Percentiles rank a stretch among this genome's conserved stretches.
phyloP scores from a whole-genome alignment of 2,113 vertebrate species.

The Chaenogobius annularis region DNA sequence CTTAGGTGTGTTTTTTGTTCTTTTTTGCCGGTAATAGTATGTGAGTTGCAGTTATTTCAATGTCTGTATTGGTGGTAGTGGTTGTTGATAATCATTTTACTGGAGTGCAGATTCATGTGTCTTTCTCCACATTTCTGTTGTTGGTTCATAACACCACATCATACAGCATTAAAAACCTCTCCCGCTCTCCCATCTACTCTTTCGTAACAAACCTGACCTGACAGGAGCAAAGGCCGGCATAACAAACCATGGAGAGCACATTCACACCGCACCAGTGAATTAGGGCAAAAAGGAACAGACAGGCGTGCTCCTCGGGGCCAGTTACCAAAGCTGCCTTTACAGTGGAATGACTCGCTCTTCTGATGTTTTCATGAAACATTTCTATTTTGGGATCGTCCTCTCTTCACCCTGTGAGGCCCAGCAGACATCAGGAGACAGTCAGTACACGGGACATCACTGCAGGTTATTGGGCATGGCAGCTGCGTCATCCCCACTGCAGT shows the following conservation, averaged over 20 bases:
- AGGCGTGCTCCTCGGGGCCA: conserved; percentile 56
- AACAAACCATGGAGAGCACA: conserved; percentile 52
- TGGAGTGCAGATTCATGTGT: background rate
- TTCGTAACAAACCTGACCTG: conserved; percentile 64
- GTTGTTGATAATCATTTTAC: background rate
- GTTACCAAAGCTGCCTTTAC: conserved; percentile 67
- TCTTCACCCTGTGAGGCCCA: conserved; percentile 39
- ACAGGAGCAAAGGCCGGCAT: conserved; percentile 56
- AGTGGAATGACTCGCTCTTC: conserved; percentile 57
- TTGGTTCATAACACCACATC: background rate
- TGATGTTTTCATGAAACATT: conserved; percentile 65
- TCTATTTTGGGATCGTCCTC: conserved; percentile 65
- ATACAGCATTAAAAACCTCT: no score
- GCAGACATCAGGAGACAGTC: conserved; percentile 56
- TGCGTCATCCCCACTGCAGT: conserved; percentile 47
- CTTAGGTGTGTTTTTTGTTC: no score
- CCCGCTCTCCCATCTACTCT: conserved; percentile 34
- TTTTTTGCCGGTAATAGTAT: no score
- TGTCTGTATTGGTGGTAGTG: no score
- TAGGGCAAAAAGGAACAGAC: conserved; percentile 68
- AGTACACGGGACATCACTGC: conserved; percentile 42
- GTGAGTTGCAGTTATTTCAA: no score
- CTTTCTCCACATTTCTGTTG: background rate
- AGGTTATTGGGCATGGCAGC: conserved; percentile 54
- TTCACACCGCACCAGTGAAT: conserved; percentile 62